phyloP scores from a whole-genome alignment of 2,113 vertebrate species.

The Corythaeola cristata region DNA sequence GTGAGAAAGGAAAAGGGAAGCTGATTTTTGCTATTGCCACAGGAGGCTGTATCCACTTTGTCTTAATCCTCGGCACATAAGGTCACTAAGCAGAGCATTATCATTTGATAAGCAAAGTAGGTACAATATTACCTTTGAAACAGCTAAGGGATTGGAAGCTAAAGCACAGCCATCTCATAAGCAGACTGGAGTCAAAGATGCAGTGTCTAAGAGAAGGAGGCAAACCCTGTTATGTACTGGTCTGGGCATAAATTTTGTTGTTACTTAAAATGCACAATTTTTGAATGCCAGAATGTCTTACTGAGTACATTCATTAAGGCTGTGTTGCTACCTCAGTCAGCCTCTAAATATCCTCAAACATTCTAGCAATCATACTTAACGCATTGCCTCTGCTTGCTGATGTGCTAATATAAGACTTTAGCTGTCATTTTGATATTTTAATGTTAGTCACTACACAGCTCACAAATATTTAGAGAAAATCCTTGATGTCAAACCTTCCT shows the following conservation, averaged over 20 bases:
- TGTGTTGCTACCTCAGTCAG: not conserved
- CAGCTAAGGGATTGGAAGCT: not conserved
- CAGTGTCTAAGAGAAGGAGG: not conserved
- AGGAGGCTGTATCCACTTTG: not conserved
- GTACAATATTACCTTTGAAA: not conserved
- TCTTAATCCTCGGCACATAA: not conserved
- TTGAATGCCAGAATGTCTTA: not conserved
- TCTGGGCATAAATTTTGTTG: not conserved
- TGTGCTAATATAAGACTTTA: slow-evolving; percentile 27
- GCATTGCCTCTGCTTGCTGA: not conserved
- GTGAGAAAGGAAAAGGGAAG: slow-evolving; percentile 28
- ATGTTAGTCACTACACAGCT: slow-evolving; percentile 33
- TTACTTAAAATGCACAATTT: not conserved
- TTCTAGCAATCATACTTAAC: not conserved
- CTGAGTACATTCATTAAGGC: not conserved
- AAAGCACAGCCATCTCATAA: not conserved
- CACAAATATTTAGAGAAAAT: slow-evolving; percentile 66
- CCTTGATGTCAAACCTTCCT: slow-evolving; percentile 39
- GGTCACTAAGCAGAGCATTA: not conserved
- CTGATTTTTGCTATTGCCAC: slow-evolving; percentile 17
- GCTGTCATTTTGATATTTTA: slow-evolving; percentile 46
- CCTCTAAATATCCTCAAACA: not conserved
- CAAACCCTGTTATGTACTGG: not conserved
- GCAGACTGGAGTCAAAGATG: not conserved
- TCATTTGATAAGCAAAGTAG: not conserved